Evolutionary conservation across 2,797 vertebrate genomes (phyloP), one percentile per base, ranked within the genome.

Genomic region (Pangasius sanitwongsei): DNA sequence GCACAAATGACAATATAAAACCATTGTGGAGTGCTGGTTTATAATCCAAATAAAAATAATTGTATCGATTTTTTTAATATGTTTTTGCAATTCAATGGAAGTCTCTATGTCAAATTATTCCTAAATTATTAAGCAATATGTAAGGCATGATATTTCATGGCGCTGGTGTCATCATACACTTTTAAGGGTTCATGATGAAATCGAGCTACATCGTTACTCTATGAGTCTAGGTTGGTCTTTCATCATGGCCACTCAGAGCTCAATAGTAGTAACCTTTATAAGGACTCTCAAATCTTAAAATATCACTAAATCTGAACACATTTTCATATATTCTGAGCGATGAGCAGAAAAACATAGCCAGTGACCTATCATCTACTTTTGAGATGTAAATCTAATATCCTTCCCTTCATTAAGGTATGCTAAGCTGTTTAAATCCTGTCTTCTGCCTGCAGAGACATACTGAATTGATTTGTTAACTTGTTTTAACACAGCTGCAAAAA

Each of bases 351-450:
- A 31, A 50, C n/a, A 31, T 31, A 34, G 16, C 83, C 63, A 55
- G 4, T 85, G 48, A 53, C 48, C 48, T 25, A 37, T 53, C 34
- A 59, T 78, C 34, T 53, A 25, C 16, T 89, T 61, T 18, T 83
- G 13, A 72, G 50, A 63, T 48, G 55, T n/a, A 48, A 23, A 74
- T 63, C 65, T 69, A 41, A 57, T 59, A 48, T 78, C 44, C 12
- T 59, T 78, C 69, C 13, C 50, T 83, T 83, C 55, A 74, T 86
- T 70, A 87, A 31, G 44, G 18, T 75, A 63, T 18, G 11, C 63
- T 81, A 69, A 84, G 50, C 86, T 67, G 6, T 34, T 89, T n/a
- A 81, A 69, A 16, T 72, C 53, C 16, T 48, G 61, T 82, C 65
- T 63, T 82, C 63, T 81, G 53, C 74, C 78, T 31, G 72, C 53